Percentiles rank a stretch among this genome's conserved stretches.
These are phyloP conservation scores for Spinus pinus DNA, from an alignment of 2,797 vertebrate species.

Conservation along the genomic window DNA sequence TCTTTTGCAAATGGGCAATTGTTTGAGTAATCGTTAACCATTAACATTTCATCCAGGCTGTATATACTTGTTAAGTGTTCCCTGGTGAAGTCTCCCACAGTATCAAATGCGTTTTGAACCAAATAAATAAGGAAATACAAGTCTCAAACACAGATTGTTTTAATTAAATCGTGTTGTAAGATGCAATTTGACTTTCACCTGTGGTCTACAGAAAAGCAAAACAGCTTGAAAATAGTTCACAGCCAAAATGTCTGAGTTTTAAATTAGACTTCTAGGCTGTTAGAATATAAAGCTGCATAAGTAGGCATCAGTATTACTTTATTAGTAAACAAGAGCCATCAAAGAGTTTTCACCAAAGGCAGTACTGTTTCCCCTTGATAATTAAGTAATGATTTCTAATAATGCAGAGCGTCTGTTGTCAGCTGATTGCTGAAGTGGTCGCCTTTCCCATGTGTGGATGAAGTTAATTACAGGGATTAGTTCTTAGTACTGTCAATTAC, in stretches of 20 bases:
- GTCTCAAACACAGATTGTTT: neutral
- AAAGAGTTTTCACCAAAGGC: neutral
- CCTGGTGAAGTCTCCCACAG: neutral
- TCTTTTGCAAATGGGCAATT: neutral
- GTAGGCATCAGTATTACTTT: neutral
- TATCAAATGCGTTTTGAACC: neutral
- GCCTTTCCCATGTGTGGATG: neutral
- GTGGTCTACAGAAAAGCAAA: neutral
- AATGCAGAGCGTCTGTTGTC: neutral
- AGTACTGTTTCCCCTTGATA: neutral
- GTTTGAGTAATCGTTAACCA: neutral
- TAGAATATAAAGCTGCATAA: neutral
- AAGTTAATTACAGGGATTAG: neutral
- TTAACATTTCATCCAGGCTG: neutral
- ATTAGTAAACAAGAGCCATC: neutral
- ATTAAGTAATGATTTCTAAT: neutral
- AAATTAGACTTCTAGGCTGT: neutral
- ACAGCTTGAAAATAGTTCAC: neutral
- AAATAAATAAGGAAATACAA: neutral
- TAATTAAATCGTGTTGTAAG: neutral
- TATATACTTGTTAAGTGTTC: fast-evolving
- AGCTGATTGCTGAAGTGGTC: neutral
- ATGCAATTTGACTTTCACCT: neutral
- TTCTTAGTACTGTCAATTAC: fast-evolving
- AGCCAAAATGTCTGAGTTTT: neutral